Evolutionary conservation across 2,888 invertebrate species (phyloP).

Genomic region (Thecophora atra): DNA sequence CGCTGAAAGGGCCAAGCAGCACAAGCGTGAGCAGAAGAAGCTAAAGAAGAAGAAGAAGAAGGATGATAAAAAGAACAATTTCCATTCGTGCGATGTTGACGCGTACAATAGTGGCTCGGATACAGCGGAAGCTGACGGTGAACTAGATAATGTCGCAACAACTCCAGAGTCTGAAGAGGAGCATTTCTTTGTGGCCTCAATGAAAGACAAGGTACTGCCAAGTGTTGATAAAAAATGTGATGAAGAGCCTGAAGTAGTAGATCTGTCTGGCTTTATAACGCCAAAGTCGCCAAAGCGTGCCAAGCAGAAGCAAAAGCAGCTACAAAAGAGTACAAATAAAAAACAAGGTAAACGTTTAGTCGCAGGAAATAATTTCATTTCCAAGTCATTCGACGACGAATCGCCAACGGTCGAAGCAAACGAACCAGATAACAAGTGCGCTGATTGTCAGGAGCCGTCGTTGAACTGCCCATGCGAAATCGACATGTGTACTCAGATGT

Average conservation of each 20-base stretch:
- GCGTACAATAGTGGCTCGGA: constrained; percentile 63
- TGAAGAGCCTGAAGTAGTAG: constrained; percentile 38
- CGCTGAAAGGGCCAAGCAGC: constrained; percentile 85
- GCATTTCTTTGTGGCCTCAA: constrained; percentile 31
- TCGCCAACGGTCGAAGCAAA: constrained; percentile 32
- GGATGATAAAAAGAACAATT: constrained; percentile 66
- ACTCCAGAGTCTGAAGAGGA: constrained; percentile 41
- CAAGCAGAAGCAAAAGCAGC: constrained; percentile 46
- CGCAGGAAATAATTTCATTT: constrained; percentile 18
- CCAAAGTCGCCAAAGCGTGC: constrained; percentile 49
- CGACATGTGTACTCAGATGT: constrained; percentile 56
- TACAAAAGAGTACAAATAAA: constrained; percentile 50
- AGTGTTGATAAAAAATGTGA: constrained; percentile 21
- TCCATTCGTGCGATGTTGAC: constrained; percentile 38
- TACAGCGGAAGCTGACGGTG: constrained; percentile 55
- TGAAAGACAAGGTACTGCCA: constrained; percentile 35
- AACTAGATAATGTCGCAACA: constrained; percentile 38
- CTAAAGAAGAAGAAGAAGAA: constrained; percentile 81
- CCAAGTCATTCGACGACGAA: constrained; percentile 21
- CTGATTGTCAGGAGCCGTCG: constrained; percentile 56
- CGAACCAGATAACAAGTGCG: constrained; percentile 50
- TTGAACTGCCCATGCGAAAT: constrained; percentile 68
- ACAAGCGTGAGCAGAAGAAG: constrained; percentile 87
- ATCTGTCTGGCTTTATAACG: constrained; percentile 29
- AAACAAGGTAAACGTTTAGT: not conserved